These are phyloP conservation scores for Drosophila mimetica DNA, from an alignment of 2,888 invertebrate genomes.

Conservation along the genomic window DNA sequence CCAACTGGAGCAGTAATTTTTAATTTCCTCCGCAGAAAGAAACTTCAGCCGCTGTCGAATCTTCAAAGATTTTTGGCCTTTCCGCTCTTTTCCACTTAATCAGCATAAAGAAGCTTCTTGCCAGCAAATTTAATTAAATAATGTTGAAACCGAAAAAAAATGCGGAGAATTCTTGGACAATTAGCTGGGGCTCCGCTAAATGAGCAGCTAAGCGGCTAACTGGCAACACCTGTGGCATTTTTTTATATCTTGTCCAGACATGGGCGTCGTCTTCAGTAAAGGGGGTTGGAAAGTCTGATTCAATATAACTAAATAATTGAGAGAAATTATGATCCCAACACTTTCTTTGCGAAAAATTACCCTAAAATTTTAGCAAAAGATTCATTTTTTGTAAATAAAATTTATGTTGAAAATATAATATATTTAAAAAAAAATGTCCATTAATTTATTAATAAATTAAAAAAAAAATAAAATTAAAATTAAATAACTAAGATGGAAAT, in stretches of 20 bases:
- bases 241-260: constrained; percentile 27
- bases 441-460: no score
- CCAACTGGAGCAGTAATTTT: constrained; percentile 52
- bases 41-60: constrained; percentile 37
- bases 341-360: no score
- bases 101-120: constrained; percentile 67
- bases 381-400: no score
- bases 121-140: constrained; percentile 73
- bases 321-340: no score
- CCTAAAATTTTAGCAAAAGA: no score
- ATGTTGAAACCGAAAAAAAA: constrained; percentile 46
- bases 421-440: no score
- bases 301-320: neutral
- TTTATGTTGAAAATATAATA: no score
- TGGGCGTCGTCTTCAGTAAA: constrained; percentile 28
- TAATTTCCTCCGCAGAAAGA: constrained; percentile 65
- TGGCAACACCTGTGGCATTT: constrained; percentile 75
- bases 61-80: constrained; percentile 59
- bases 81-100: constrained; percentile 64
- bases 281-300: neutral
- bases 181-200: constrained; percentile 64
- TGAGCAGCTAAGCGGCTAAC: constrained; percentile 69
- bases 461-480: no score
- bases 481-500: no score
- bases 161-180: constrained; percentile 67